A percentile compares a stretch with the other conserved stretches of the same genome.
Conservation (phyloP, 2,888 invertebrate genomes). For the Mesochorus sp. region DNA sequence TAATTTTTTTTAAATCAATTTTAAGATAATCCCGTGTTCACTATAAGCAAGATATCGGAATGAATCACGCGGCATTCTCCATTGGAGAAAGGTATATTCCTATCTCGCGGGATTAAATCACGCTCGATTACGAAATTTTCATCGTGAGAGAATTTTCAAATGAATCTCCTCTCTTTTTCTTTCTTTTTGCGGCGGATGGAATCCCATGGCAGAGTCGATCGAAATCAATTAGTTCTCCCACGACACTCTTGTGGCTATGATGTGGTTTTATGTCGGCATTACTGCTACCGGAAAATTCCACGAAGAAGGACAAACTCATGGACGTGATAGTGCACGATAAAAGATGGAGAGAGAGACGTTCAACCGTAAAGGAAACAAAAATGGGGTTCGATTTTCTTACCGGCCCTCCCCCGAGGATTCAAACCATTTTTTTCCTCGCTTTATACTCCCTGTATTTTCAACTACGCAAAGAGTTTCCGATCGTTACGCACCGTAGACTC, state of each 20-base stretch:
- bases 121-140: slow-evolving; percentile 26
- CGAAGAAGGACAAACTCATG: slow-evolving; percentile 28
- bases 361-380: slow-evolving; percentile 7
- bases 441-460: background rate
- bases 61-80: too few species aligned
- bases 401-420: slow-evolving; percentile 19
- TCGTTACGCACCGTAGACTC: slow-evolving; percentile 30
- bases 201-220: slow-evolving; percentile 15
- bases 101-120: background rate
- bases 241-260: slow-evolving; percentile 43
- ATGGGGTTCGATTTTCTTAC: slow-evolving; percentile 17
- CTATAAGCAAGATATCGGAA: too few species aligned
- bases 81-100: background rate
- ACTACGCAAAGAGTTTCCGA: slow-evolving; percentile 32
- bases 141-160: slow-evolving; percentile 11
- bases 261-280: slow-evolving; percentile 34
- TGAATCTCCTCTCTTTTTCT: background rate
- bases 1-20: too few species aligned
- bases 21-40: too few species aligned
- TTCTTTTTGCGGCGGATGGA: background rate
- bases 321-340: slow-evolving; percentile 34
- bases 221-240: slow-evolving; percentile 54
- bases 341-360: slow-evolving; percentile 17
- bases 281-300: slow-evolving; percentile 44
- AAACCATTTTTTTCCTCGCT: slow-evolving; percentile 6